phyloP scores from a whole-genome alignment of 2,797 vertebrate genomes.

The Thripadectes ignobilis region DNA sequence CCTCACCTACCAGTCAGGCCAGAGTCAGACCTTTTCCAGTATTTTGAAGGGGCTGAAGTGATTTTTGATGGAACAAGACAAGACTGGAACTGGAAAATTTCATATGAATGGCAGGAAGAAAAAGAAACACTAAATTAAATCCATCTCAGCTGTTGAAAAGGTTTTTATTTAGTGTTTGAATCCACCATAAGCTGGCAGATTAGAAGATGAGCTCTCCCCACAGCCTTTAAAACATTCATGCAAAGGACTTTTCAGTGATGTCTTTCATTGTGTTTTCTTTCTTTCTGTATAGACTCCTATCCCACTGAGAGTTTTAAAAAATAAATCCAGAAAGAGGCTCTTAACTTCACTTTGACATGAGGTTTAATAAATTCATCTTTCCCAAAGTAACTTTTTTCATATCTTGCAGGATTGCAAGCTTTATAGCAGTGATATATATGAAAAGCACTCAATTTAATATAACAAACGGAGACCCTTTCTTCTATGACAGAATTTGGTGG shows the following conservation, averaged over 20 bases:
- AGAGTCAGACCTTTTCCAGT: not conserved
- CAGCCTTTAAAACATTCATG: not conserved
- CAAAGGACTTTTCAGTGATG: not conserved
- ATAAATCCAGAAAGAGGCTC: not conserved
- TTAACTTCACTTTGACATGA: not conserved
- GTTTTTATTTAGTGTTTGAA: not conserved
- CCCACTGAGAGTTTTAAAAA: not conserved
- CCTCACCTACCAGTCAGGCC: not conserved
- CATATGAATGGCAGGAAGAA: not conserved
- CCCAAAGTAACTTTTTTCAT: not conserved
- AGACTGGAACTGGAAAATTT: not conserved
- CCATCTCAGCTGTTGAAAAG: no score
- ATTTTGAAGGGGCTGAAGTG: not conserved
- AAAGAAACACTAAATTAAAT: not conserved
- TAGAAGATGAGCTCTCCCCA: not conserved
- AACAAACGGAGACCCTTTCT: not conserved
- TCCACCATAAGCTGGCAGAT: not conserved
- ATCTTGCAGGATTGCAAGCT: not conserved
- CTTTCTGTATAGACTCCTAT: not conserved
- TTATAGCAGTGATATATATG: not conserved
- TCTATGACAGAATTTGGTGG: not conserved
- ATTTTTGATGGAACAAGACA: not conserved
- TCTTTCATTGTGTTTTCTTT: not conserved
- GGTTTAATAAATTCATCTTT: not conserved
- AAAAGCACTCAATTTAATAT: constrained; percentile 7